Evolutionary conservation across 2,888 invertebrate species (phyloP).

Genomic region (Frankliniella intonsa): DNA sequence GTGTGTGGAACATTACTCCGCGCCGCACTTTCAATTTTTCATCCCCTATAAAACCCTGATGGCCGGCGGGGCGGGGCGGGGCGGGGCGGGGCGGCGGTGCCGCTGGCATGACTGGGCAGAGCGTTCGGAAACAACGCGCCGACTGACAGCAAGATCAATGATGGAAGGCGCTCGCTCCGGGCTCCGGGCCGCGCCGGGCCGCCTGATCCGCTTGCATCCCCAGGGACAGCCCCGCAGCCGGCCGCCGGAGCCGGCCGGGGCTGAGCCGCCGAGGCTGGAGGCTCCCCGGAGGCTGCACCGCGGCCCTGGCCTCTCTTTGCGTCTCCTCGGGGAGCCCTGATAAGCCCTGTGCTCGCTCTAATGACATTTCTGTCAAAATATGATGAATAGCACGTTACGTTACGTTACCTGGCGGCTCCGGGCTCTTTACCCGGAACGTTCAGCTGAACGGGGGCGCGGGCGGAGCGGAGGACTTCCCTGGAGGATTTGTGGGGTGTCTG

Average conservation of each 20-base stretch:
- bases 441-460: not conserved
- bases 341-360: conserved; percentile 29
- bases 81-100: not conserved
- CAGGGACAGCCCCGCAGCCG: not conserved
- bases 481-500: not conserved
- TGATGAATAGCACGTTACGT: conserved; percentile 31
- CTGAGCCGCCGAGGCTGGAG: too few species aligned
- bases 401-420: not conserved
- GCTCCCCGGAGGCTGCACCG: not conserved
- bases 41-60: too few species aligned
- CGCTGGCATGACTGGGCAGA: not conserved
- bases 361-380: conserved; percentile 36
- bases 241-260: not conserved
- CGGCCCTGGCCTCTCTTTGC: not conserved
- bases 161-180: conserved; percentile 35
- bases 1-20: too few species aligned
- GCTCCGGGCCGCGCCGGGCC: conserved; percentile 45
- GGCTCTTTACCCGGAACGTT: not conserved
- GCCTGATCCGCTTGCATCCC: not conserved
- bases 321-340: not conserved
- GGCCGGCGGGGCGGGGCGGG: too few species aligned
- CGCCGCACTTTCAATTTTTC: too few species aligned
- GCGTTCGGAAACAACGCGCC: conserved; percentile 13
- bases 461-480: not conserved
- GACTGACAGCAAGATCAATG: conserved; percentile 5